Evolutionary conservation across 2,113 vertebrate species (phyloP).

Genomic region (Lucifuga dentata): DNA sequence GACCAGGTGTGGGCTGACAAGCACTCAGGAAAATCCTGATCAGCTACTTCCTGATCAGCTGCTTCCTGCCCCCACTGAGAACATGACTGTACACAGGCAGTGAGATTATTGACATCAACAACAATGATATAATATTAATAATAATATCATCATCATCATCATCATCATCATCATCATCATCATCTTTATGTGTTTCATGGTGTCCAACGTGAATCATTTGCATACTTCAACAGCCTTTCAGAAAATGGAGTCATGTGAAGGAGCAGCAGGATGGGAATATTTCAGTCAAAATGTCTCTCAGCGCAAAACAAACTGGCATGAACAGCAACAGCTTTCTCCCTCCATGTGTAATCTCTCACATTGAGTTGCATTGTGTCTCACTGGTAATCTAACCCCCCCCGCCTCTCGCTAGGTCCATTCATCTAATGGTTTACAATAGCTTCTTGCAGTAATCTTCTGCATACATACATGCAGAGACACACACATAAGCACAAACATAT

Average conservation of each 20-base stretch:
- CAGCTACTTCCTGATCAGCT: no score
- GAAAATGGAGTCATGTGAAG: neutral
- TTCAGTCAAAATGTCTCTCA: neutral
- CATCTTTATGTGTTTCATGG: neutral
- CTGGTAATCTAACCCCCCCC: constrained; percentile 51
- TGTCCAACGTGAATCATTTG: neutral
- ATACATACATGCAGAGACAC: constrained; percentile 5
- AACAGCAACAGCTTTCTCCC: constrained; percentile 19
- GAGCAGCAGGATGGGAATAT: neutral
- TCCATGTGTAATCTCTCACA: constrained; percentile 68
- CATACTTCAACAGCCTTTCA: neutral
- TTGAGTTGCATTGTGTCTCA: constrained; percentile 45
- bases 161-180: no score
- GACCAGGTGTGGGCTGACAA: constrained; percentile 19
- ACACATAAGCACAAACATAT: constrained; percentile 11
- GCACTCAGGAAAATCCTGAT: neutral
- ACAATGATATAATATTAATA: no score
- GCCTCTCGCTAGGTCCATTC: constrained; percentile 19
- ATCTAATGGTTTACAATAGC: constrained; percentile 18
- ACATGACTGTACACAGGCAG: no score
- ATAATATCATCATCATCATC: no score
- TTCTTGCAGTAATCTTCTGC: constrained; percentile 16
- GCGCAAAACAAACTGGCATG: constrained; percentile 1
- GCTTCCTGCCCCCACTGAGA: neutral
- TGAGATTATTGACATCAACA: no score